phyloP scores from a whole-genome alignment of 2,888 invertebrate species.

The Sminthurinus aureus region DNA sequence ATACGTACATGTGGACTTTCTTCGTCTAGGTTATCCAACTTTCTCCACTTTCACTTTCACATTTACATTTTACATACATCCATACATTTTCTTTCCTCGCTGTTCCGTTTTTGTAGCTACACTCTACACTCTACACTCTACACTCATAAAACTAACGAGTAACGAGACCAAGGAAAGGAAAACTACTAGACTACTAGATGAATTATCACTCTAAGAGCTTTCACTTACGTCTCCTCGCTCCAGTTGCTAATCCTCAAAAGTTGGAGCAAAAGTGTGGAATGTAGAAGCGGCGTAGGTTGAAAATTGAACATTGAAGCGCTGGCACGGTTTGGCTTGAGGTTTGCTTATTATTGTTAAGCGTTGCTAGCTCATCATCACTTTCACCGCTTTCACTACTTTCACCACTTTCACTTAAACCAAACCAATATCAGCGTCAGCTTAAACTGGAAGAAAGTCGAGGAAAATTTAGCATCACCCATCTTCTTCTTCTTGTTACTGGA shows the following conservation, averaged over 20 bases:
- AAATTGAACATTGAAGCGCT: too few species aligned
- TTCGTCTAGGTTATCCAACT: background rate
- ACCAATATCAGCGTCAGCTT: too few species aligned
- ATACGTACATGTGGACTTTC: too few species aligned
- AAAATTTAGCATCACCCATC: too few species aligned
- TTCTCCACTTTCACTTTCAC: background rate
- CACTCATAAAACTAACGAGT: background rate
- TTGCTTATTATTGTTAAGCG: too few species aligned
- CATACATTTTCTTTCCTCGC: background rate
- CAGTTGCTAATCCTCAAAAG: constrained; percentile 38
- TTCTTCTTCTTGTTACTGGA: too few species aligned
- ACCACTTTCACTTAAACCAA: too few species aligned
- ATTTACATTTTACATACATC: background rate
- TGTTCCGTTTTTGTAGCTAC: background rate
- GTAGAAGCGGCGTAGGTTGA: background rate
- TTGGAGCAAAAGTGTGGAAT: constrained; percentile 15
- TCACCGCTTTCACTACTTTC: too few species aligned
- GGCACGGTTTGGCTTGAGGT: background rate
- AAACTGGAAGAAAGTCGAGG: too few species aligned
- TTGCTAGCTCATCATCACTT: too few species aligned
- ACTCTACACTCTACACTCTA: background rate
- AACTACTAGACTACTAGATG: constrained; percentile 32
- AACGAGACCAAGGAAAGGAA: background rate
- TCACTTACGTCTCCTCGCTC: constrained; percentile 39
- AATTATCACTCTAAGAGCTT: constrained; percentile 43